A percentile compares a stretch with the other conserved stretches of the same genome.
Evolutionary conservation across 2,888 invertebrate genomes (phyloP).

Genomic region (Lingula anatina): DNA sequence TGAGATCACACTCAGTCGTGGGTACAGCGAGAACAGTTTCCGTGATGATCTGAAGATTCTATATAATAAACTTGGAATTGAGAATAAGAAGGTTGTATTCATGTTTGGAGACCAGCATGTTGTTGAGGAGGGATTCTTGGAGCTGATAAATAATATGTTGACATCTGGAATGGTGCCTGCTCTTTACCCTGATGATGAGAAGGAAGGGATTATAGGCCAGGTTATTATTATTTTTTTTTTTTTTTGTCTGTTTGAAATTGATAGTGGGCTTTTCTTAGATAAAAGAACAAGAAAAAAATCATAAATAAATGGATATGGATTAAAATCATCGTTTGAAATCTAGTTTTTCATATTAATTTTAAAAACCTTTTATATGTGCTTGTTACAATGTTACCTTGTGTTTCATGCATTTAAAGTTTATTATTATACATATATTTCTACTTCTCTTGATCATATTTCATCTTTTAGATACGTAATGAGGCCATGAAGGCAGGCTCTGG

Average conservation of each 20-base stretch:
- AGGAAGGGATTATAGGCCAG: conserved; percentile 69
- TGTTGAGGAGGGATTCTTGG: conserved; percentile 65
- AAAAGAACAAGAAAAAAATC: no score
- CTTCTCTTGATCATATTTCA: neutral
- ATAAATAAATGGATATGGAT: neutral
- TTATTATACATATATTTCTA: conserved; percentile 51
- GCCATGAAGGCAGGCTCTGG: conserved; percentile 69
- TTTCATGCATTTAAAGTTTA: no score
- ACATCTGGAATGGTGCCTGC: conserved; percentile 85
- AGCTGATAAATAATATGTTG: conserved; percentile 85
- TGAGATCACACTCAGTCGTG: conserved; percentile 76
- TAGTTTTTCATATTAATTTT: neutral
- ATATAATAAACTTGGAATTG: conserved; percentile 72
- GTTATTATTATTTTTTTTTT: conserved; percentile 54
- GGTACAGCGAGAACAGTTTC: conserved; percentile 77
- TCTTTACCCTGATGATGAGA: conserved; percentile 82
- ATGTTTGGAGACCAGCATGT: conserved; percentile 78
- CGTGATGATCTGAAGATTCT: conserved; percentile 81
- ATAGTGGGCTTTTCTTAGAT: no score
- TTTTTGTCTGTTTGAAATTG: neutral
- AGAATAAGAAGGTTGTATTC: conserved; percentile 74
- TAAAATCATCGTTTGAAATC: neutral
- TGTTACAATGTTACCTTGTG: no score
- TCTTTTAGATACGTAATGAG: conserved; percentile 60
- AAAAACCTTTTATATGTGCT: neutral